These are phyloP conservation scores for Ochotona princeps DNA, from an alignment of 2,113 vertebrate species.

Conservation along the genomic window DNA sequence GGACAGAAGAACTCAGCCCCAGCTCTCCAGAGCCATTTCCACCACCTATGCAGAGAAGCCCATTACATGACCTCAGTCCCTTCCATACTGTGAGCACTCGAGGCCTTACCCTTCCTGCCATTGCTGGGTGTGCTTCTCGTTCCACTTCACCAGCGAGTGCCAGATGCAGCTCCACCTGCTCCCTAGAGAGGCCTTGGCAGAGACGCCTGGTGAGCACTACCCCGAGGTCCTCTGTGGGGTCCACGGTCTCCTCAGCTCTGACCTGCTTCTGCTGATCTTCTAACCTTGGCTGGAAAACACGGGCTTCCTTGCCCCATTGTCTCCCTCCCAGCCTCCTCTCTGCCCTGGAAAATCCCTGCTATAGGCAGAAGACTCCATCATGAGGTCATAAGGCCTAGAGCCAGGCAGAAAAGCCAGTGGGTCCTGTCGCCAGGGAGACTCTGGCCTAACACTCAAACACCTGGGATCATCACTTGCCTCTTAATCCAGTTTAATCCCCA, in stretches of 20 bases:
- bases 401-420: constrained; percentile 52
- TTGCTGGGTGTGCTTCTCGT: background rate
- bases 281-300: background rate
- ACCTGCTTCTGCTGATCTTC: background rate
- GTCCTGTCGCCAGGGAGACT: constrained; percentile 64
- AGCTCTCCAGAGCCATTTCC: background rate
- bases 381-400: constrained; percentile 72
- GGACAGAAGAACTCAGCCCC: background rate
- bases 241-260: background rate
- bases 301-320: background rate
- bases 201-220: rapidly evolving
- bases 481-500: constrained; percentile 40
- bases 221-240: background rate
- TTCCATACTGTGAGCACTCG: background rate
- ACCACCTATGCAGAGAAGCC: background rate
- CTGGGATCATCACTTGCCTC: constrained; percentile 63
- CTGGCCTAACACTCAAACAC: background rate
- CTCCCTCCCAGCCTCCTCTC: background rate
- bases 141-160: background rate
- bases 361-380: constrained; percentile 53
- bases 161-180: background rate
- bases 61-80: rapidly evolving
- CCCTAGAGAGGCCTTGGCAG: background rate
- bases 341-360: background rate
- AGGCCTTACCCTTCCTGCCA: constrained; percentile 46